Evolutionary conservation across 2,113 vertebrate genomes (phyloP).

Genomic region (Pluvianellus socialis): DNA sequence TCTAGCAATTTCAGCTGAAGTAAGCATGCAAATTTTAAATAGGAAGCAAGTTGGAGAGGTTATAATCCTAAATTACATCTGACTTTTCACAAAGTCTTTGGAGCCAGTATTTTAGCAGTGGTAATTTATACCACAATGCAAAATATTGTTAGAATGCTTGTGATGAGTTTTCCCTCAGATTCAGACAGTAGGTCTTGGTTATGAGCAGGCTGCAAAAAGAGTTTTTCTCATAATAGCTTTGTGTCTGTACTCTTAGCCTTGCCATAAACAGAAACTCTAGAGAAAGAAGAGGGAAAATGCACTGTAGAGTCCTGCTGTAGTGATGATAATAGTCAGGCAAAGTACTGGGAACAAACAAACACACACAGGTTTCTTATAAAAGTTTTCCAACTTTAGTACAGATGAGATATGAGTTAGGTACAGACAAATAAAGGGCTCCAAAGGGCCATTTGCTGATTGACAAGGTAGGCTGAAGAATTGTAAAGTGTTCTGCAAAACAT

Average conservation of each 20-base stretch:
- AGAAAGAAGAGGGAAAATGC: background rate
- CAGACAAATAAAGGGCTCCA: background rate
- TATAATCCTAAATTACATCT: background rate
- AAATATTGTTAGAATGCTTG: background rate
- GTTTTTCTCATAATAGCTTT: background rate
- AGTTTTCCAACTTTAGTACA: background rate
- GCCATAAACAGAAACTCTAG: background rate
- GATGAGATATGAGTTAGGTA: background rate
- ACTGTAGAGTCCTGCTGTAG: background rate
- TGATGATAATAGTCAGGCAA: background rate
- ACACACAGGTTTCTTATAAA: accelerated
- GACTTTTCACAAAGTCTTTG: background rate
- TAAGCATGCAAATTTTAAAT: background rate
- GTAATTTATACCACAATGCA: background rate
- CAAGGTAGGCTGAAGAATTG: background rate
- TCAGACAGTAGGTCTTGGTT: background rate
- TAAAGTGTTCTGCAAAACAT: background rate
- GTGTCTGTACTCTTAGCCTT: background rate
- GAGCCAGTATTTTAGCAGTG: background rate
- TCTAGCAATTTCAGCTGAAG: background rate
- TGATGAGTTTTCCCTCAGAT: background rate
- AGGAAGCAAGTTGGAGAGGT: background rate
- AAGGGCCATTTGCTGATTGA: background rate
- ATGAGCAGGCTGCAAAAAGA: background rate
- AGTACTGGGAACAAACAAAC: background rate